Base-by-base conservation (phyloP, 64 coral and sea anemone species). In the Porites australiensis region DNA sequence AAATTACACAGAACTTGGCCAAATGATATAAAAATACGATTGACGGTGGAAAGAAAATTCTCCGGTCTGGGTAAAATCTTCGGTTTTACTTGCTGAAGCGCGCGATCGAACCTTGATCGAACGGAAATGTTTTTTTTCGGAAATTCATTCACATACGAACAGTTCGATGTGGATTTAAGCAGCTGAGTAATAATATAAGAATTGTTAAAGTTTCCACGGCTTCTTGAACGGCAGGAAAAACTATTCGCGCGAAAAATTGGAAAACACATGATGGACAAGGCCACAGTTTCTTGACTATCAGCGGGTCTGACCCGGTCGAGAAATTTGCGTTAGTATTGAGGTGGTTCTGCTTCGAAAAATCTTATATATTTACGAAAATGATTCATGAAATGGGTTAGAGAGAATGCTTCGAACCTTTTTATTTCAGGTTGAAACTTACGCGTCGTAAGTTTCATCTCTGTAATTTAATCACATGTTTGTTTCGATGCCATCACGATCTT, bases 391-490 rank as follows among this genome's bases (percentile, higher is more conserved):
- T 57, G 54, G 12, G 3, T 57, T 57, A 12, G 48, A n/a, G 14
- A 66, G 11, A 84, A 84, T 66, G 8, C 51, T 2, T 68, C 48
- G 62, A 48, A 19, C 46, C 68, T 64, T 44, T 68, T 65, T 12
- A 68, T 47, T n/a, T 84, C 53, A 9, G 47, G 21, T 8, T 1
- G 61, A 16, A 44, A 8, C 5, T 7, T 5, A 13, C 6, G 19
- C 50, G 10, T 78, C 57, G 75, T 78, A 21, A 23, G 72, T 50
- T 74, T 74, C 72, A 74, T 47, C 11, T 45, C 12, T 81, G 57
- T 76, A 74, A 84, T 69, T 84, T 84, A 45, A 50, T 84, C 18
- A 65, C 45, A 76, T 76, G 81, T 84, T 84, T 84, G 62, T 84
- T 68, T 84, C 81, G 69, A 20, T 68, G 62, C 62, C 68, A 6